These are phyloP conservation scores for Oceanites oceanicus DNA, from an alignment of 2,113 vertebrate species.

Conservation along the genomic window DNA sequence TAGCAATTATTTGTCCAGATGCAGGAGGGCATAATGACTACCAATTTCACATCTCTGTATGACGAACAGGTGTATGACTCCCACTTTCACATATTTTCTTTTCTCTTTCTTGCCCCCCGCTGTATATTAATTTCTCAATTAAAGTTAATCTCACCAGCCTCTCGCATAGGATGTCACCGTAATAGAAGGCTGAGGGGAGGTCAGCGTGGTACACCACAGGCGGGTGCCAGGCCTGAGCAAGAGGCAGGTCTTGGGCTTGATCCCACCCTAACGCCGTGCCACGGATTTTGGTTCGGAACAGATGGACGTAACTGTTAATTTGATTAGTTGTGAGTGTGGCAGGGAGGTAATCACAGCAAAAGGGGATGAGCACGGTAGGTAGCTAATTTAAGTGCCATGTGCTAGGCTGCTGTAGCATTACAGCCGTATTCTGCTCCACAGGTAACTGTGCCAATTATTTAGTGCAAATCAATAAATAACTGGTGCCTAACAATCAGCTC, in stretches of 20 bases:
- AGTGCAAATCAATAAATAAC: not conserved
- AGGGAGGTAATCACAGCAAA: slow-evolving; percentile 1
- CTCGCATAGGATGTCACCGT: not conserved
- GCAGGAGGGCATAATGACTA: not conserved
- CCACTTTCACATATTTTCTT: not conserved
- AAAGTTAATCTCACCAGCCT: not conserved
- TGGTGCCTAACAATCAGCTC: not conserved
- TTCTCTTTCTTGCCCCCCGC: not conserved
- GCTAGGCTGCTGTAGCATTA: not conserved
- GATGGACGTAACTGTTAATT: not conserved
- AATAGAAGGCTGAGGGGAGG: not conserved
- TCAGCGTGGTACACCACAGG: not conserved
- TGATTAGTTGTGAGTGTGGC: not conserved
- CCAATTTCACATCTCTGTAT: not conserved
- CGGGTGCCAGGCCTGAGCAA: not conserved
- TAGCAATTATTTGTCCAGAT: not conserved
- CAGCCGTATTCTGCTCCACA: not conserved
- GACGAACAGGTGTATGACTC: slow-evolving; percentile 3
- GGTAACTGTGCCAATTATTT: slow-evolving; percentile 10
- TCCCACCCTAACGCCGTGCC: not conserved
- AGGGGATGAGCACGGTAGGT: not conserved
- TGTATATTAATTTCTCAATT: slow-evolving; percentile 12
- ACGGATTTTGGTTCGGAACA: not conserved
- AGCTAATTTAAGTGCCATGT: slow-evolving; percentile 19
- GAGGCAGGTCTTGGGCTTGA: not conserved